phyloP scores from a whole-genome alignment of 2,888 invertebrate species.

The Argyresthia albistria region DNA sequence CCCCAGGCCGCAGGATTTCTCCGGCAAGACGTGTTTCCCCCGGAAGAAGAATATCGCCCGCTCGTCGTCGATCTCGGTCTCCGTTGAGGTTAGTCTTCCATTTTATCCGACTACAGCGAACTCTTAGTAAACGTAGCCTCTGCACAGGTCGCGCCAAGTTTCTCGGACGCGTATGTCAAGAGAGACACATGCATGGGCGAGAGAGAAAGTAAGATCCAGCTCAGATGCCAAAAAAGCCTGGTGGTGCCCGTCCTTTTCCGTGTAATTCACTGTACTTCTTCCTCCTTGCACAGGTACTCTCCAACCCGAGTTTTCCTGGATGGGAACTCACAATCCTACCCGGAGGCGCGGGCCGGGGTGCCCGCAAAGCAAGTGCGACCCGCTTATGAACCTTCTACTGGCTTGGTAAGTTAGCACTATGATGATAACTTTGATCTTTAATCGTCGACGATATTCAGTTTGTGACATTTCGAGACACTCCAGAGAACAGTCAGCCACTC shows the following conservation, averaged over 20 bases:
- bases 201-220: too few relatives aligned
- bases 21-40: conserved; percentile 8
- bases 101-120: not conserved
- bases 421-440: not conserved
- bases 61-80: not conserved
- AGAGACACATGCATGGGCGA: too few relatives aligned
- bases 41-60: conserved; percentile 4
- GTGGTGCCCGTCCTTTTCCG: too few relatives aligned
- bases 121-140: not conserved
- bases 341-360: conserved; percentile 12
- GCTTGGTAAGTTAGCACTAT: conserved; percentile 30
- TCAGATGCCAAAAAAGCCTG: too few relatives aligned
- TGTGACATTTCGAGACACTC: too few relatives aligned
- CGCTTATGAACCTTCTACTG: conserved; percentile 31
- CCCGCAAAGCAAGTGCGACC: conserved; percentile 32
- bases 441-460: too few relatives aligned
- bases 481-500: too few relatives aligned
- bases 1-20: conserved; percentile 16
- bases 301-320: conserved; percentile 20
- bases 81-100: conserved; percentile 4
- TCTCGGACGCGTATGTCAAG: conserved; percentile 9
- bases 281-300: conserved; percentile 27
- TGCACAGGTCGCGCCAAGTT: not conserved
- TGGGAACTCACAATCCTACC: conserved; percentile 24
- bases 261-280: too few relatives aligned